Conservation (phyloP, 2,888 invertebrate species). For the Resseliella maxima region DNA sequence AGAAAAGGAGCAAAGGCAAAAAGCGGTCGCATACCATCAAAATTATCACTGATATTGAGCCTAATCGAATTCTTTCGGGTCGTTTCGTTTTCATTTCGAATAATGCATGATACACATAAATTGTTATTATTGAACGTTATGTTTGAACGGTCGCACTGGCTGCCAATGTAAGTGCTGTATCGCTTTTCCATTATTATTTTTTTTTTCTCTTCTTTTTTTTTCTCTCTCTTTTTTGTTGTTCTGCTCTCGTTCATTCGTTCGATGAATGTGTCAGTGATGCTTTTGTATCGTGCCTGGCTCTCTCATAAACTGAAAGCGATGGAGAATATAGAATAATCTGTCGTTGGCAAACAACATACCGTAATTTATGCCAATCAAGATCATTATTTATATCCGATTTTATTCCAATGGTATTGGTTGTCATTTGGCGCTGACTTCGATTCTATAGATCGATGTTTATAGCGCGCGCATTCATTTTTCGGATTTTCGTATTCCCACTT, state of each 20-base stretch:
- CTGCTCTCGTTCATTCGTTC: background rate
- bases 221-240: background rate
- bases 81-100: constrained; percentile 34
- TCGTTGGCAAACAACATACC: constrained; percentile 38
- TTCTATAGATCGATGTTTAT: background rate
- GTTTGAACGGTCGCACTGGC: background rate
- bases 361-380: constrained; percentile 38
- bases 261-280: background rate
- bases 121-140: constrained; percentile 34
- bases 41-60: constrained; percentile 38
- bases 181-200: background rate
- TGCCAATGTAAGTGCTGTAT: background rate
- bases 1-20: background rate
- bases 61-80: constrained; percentile 38
- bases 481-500: background rate
- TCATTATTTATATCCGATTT: constrained; percentile 38
- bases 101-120: constrained; percentile 38
- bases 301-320: background rate
- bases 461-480: background rate
- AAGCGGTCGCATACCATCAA: constrained; percentile 3
- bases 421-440: background rate
- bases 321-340: background rate
- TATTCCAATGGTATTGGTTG: background rate
- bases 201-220: no score
- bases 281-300: no score